phyloP scores from a whole-genome alignment of 2,113 vertebrate species.

The Zootoca vivipara region DNA sequence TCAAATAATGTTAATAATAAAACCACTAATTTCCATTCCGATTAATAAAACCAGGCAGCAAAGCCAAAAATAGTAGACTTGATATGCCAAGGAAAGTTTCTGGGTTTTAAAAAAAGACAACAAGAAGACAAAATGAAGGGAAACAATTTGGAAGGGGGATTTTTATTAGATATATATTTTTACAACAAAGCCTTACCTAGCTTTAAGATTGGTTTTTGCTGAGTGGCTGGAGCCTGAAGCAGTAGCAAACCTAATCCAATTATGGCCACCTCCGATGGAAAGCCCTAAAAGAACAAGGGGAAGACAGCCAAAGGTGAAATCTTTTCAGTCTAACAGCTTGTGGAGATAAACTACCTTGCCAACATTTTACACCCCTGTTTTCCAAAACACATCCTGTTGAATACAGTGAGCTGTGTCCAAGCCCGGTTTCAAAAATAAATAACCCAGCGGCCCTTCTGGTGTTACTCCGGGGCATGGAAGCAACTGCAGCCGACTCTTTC shows the following conservation, averaged over 20 bases:
- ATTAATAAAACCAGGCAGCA: neutral
- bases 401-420: neutral
- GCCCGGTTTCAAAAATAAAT: neutral
- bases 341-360: neutral
- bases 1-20: neutral
- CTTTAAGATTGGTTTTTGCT: conserved; percentile 85
- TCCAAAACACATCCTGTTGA: neutral
- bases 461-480: too few relatives aligned
- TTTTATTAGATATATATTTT: neutral
- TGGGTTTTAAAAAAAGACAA: neutral
- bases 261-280: conserved; percentile 82
- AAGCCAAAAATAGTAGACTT: neutral
- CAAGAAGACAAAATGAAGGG: neutral
- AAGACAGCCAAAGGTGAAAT: conserved; percentile 12
- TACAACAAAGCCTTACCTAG: conserved; percentile 79
- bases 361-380: neutral
- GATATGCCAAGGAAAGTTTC: neutral
- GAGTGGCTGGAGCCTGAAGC: conserved; percentile 82
- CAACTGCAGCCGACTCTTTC: neutral
- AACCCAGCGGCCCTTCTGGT: neutral
- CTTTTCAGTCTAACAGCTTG: neutral
- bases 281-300: conserved; percentile 69
- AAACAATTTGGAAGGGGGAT: neutral
- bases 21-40: neutral
- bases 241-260: conserved; percentile 85